A percentile compares a stretch with the other conserved stretches of the same genome.
phyloP scores from a whole-genome alignment of 2,113 vertebrate genomes.

The Ceyx cyanopectus region DNA sequence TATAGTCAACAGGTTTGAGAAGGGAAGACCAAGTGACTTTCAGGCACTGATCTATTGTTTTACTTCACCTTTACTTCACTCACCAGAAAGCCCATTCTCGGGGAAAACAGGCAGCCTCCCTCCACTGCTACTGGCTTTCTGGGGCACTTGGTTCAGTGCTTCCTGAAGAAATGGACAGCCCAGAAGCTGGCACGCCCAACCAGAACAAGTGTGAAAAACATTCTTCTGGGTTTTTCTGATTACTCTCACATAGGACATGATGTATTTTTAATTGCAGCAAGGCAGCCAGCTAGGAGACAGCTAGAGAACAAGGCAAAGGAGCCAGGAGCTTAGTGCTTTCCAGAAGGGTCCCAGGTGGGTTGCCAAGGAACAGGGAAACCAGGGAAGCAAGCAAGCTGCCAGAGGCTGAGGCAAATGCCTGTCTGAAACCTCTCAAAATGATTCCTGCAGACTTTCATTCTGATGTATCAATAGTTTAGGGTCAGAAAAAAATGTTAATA shows the following conservation, averaged over 20 bases:
- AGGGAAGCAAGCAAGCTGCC: neutral
- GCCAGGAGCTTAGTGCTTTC: neutral
- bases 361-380: neutral
- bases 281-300: neutral
- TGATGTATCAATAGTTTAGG: neutral
- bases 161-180: neutral
- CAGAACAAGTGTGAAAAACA: neutral
- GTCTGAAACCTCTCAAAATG: neutral
- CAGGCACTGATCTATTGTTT: neutral
- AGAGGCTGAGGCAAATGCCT: neutral
- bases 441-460: conserved; percentile 2
- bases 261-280: neutral
- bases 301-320: neutral
- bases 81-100: neutral
- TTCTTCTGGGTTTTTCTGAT: neutral
- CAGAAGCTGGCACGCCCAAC: neutral
- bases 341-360: neutral
- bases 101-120: neutral
- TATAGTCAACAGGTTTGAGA: neutral
- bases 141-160: neutral
- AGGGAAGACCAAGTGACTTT: neutral
- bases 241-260: neutral
- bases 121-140: neutral
- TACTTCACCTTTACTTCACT: neutral
- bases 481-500: neutral